Evolutionary conservation across 2,797 vertebrate genomes (phyloP), one percentile per base, ranked within the genome.

Genomic region (Schizothorax lantsangensis): DNA sequence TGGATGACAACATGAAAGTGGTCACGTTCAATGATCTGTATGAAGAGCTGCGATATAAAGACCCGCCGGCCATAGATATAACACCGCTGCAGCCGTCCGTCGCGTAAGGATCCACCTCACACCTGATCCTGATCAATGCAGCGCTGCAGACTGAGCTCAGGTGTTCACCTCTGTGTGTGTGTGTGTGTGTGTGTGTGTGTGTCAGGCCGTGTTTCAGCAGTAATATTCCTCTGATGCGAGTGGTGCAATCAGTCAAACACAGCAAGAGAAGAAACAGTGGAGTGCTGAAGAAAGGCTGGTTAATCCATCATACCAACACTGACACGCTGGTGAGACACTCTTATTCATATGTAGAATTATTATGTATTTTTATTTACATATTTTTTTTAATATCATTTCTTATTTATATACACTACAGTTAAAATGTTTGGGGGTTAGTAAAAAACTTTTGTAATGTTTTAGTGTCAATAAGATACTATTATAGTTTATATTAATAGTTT

Each of bases 191-290:
- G 21, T 11, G 23, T 62, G 15, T 10, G 3, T 57, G 68, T 23
- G 52, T 5, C 87, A 95, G 95, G 77, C 94, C 93, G 0, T 95
- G 94, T 78, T 96, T 95, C 92, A 95, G 94, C 92, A 96, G 88
- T 91, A 90, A 95, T 93, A 96, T 96, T 86, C 96, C 96, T 3
- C 88, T 96, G 90, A 96, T 96, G 96, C 91, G 96, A 73, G 91
- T 96, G 21, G 93, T 96, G 23, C 96, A 96, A 90, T 95, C 95
- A 8, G 89, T 95, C 45, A 93, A 92, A 84, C 95, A 96, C 87
- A 90, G 74, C 6, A 96, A 95, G 90, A 93, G 92, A 71, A 91
- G 91, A 81, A 87, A 40, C 0, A 94, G 91, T 2, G 91, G 88
- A 1, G 90, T 94, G 59, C 87, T 96, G 79, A 94, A 90, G 62